Conservation (phyloP, 2,888 invertebrate genomes). For the Saturnia japonica region DNA sequence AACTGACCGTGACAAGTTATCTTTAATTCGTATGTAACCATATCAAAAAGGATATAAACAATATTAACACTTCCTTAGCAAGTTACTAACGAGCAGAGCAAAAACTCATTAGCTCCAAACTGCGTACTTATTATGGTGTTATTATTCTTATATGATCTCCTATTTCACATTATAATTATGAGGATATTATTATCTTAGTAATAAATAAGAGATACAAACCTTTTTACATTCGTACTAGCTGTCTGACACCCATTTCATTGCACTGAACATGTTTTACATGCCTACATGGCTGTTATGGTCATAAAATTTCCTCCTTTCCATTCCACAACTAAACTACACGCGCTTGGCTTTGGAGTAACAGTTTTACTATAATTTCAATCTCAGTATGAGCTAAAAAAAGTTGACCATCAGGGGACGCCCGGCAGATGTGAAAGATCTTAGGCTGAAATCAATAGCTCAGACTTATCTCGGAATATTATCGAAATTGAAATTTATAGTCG, state of each 20-base stretch:
- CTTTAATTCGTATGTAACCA: background rate
- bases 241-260: background rate
- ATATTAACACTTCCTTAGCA: background rate
- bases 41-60: background rate
- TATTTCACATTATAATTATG: background rate
- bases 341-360: too few species aligned
- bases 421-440: too few species aligned
- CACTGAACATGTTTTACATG: too few species aligned
- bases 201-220: background rate
- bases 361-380: too few species aligned
- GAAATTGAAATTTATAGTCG: too few species aligned
- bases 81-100: background rate
- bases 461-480: too few species aligned
- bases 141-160: background rate
- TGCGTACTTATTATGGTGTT: conserved; percentile 1
- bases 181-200: background rate
- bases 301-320: too few species aligned
- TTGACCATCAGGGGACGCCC: too few species aligned
- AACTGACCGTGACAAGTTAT: background rate
- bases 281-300: too few species aligned
- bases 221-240: background rate
- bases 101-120: background rate
- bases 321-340: too few species aligned
- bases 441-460: too few species aligned
- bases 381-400: too few species aligned